Evolutionary conservation across 2,797 vertebrate species (phyloP).

Genomic region (Mionectes olivaceus): DNA sequence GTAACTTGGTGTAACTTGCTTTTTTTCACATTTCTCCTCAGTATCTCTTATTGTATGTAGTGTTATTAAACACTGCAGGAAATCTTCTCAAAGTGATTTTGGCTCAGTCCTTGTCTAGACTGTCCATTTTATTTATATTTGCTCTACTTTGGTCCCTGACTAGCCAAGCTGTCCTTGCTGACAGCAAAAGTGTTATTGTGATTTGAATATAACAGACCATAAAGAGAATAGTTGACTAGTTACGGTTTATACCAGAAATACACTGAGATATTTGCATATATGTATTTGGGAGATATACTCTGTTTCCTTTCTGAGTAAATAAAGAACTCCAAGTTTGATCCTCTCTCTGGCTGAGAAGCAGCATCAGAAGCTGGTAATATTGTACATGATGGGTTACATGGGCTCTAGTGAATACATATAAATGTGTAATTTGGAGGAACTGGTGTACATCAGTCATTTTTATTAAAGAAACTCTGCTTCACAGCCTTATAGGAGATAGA

Average conservation of each 20-base stretch:
- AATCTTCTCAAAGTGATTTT: neutral
- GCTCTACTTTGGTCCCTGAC: neutral
- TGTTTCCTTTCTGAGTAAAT: neutral
- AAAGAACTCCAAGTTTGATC: neutral
- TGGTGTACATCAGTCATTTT: constrained; percentile 42
- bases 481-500: neutral
- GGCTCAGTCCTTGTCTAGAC: neutral
- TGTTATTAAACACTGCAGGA: neutral
- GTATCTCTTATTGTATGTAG: neutral
- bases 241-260: neutral
- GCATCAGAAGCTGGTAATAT: neutral
- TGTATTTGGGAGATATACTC: neutral
- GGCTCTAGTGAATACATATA: constrained; percentile 5
- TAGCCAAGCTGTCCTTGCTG: neutral
- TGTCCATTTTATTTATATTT: neutral
- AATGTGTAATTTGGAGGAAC: constrained; percentile 41
- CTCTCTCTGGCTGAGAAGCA: neutral
- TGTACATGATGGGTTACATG: neutral
- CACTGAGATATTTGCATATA: neutral
- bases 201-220: neutral
- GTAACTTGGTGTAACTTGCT: neutral
- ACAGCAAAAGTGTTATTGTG: neutral
- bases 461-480: constrained; percentile 44
- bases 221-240: neutral
- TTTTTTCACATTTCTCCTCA: neutral